phyloP scores from a whole-genome alignment of 2,888 invertebrate species.

The Entomobrya proxima region DNA sequence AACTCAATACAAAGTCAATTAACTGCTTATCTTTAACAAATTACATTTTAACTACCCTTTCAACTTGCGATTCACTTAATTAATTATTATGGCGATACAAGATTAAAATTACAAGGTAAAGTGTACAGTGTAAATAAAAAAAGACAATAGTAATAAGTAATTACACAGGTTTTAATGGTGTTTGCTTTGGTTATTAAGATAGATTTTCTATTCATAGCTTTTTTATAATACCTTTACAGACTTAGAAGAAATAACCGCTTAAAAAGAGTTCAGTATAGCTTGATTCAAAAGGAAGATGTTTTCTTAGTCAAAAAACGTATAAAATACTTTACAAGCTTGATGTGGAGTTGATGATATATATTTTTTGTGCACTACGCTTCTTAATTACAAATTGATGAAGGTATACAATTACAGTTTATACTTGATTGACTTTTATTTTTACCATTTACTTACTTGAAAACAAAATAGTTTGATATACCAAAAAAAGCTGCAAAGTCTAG shows the following conservation, averaged over 20 bases:
- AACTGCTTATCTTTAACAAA: conserved; percentile 3
- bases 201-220: no score
- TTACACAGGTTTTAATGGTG: background rate
- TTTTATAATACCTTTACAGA: background rate
- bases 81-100: background rate
- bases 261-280: no score
- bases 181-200: no score
- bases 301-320: conserved; percentile 63
- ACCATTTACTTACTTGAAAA: background rate
- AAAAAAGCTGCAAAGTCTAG: no score
- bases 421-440: no score
- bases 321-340: conserved; percentile 51
- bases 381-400: background rate
- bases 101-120: conserved; percentile 35
- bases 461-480: no score
- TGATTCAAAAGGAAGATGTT: conserved; percentile 50
- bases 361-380: conserved; percentile 35
- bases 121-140: conserved; percentile 2
- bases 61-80: background rate
- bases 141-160: background rate
- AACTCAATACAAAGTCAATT: no score
- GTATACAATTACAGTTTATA: conserved; percentile 11
- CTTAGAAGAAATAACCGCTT: background rate
- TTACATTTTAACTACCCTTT: background rate
- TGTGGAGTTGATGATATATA: background rate